Evolutionary conservation across 2,797 vertebrate species (phyloP), one percentile per base, ranked within the genome.

Genomic region (Momotus momota): DNA sequence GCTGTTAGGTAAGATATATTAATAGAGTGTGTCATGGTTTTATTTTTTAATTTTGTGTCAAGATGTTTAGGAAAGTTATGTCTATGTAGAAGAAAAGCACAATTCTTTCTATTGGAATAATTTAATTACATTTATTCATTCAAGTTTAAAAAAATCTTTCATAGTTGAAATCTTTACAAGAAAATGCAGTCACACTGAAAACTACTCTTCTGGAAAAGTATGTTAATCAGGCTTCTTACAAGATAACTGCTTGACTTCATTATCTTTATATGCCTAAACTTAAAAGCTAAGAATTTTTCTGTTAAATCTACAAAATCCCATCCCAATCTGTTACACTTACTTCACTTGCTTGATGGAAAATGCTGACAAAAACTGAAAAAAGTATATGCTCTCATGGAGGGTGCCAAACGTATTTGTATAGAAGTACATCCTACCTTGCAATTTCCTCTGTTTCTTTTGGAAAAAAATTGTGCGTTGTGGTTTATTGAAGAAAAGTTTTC

Each of bases 1-100:
- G 99, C 99, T 74, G 99, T 99, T 89, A 99, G 99, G 99, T 99
- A 98, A 98, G 93, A 58, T 52, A 45, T 18, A 73, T 70, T 64
- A 45, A 54, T 65, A 54, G 61, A 71, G 6, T 52, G 16, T 72
- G 14, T 33, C 14, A 9, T 70, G 54, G 9, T 25, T 91, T 74
- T 84, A 31, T 48, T 67, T 23, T 78, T 62, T 84, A 51, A 65
- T 70, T 75, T 54, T 73, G 8, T 81, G 54, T 78, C 11, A 87
- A 70, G 66, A 55, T 17, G 22, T 58, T 72, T 90, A 58, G 54
- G 41, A 62, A 33, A 91, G 40, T 29, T 82, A 23, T 80, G 22
- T 75, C 17, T 57, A 10, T 69, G 14, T 48, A 67, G 52, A 77
- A 46, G 33, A 66, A 58, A 6, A 20, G 0, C 75, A 4, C 40